These are phyloP conservation scores for Picus viridis DNA, from an alignment of 2,797 vertebrate genomes.

Conservation along the genomic window DNA sequence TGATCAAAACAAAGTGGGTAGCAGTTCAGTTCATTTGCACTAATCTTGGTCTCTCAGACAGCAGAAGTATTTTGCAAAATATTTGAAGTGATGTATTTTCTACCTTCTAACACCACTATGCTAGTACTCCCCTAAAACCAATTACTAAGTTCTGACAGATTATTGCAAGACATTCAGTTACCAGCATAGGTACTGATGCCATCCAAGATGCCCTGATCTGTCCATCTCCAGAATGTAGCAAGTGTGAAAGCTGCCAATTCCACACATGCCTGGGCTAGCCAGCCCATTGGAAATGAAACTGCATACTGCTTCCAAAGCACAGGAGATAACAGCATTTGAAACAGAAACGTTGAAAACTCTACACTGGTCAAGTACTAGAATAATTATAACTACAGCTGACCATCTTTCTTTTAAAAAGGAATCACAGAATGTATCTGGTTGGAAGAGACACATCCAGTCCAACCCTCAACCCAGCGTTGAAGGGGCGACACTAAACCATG, in stretches of 20 bases:
- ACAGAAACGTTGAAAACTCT: neutral
- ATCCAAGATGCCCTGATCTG: neutral
- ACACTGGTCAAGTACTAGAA: neutral
- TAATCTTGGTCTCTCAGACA: neutral
- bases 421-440: no score
- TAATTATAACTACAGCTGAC: neutral
- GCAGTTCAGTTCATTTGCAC: neutral
- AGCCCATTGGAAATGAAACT: neutral
- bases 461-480: no score
- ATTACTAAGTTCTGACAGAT: neutral
- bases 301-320: neutral
- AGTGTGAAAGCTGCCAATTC: neutral
- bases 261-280: neutral
- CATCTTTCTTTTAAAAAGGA: neutral
- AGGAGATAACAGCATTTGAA: neutral
- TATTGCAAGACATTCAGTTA: neutral
- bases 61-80: neutral
- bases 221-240: neutral
- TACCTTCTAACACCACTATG: neutral
- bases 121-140: neutral
- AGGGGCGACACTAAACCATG: no score
- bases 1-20: neutral
- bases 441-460: no score
- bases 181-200: neutral
- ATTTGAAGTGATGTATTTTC: neutral